Evolutionary conservation across 2,888 invertebrate species (phyloP), one percentile per base, ranked within the genome.

Genomic region (Nemapogon koenigi): DNA sequence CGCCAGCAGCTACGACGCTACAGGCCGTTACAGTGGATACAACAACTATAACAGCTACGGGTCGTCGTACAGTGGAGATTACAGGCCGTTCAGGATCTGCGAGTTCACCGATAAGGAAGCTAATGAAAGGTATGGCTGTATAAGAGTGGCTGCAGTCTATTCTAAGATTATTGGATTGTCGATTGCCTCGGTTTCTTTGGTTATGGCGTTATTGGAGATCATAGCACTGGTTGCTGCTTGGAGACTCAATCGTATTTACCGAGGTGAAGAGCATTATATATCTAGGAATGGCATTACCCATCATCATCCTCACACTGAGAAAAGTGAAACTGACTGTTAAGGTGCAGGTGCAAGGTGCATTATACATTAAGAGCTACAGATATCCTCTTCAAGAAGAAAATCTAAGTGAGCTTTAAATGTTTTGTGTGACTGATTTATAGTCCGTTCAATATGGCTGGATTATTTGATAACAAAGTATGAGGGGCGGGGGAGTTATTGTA

Each of bases 51-150:
- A 19, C 33, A 33, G 10, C 6, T 33, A 33, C 30, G 16, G 16
- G 19, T 4, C 33, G 15, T 28, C 7, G n/a, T n/a, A 7, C 11
- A 13, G 11, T 4, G 33, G 33, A 11, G 33, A 33, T 6, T 33
- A 33, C 19, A 8, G 33, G n/a, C 33, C 33, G 2, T 33, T 13
- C 33, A 2, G 27, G 16, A 37, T 27, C 3, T 78, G 78, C 38
- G 76, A 76, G 31, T 76, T 78, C 46, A 78, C 78, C 0, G 76
- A 78, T 36, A 78, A 78, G 47, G 78, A 78, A 47, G 78, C 78
- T 1, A 78, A 78, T 41, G 78, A 78, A 41, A 55, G 76, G 48
- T 48, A 76, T 28, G 78, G 78, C 28, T 78, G 76, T 58, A 75
- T 76, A 45, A 76, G 76, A 56, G 78, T 78, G 40, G 78, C 78